Percentiles rank a stretch among this genome's conserved stretches.
phyloP scores from a whole-genome alignment of 2,113 vertebrate species.

The Scomber colias region DNA sequence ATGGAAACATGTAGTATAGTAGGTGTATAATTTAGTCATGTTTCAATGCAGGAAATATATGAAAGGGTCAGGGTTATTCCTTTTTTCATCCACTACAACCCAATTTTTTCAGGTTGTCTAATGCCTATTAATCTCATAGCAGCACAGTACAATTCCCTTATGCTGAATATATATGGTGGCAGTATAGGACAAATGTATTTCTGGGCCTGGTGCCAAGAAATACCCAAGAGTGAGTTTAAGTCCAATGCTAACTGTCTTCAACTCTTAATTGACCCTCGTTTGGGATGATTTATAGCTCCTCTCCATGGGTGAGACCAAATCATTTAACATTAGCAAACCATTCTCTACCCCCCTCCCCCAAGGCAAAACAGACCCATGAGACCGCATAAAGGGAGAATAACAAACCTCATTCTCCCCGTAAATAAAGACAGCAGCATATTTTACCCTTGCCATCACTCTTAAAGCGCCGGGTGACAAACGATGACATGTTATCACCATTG shows the following conservation, averaged over 20 bases:
- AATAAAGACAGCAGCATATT: conserved; percentile 68
- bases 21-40: too few species aligned
- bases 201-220: conserved; percentile 75
- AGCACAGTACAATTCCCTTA: conserved; percentile 16
- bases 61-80: too few species aligned
- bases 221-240: conserved; percentile 77
- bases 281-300: conserved; percentile 76
- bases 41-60: too few species aligned
- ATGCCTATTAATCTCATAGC: conserved; percentile 6
- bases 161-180: conserved; percentile 30
- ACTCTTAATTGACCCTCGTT: conserved; percentile 81
- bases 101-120: background rate
- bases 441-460: conserved; percentile 53
- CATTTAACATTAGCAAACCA: conserved; percentile 78
- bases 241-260: conserved; percentile 63
- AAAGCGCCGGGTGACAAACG: conserved; percentile 68
- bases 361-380: conserved; percentile 63
- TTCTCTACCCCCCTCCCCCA: conserved; percentile 58
- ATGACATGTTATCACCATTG: conserved; percentile 66
- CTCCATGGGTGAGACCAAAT: conserved; percentile 73
- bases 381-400: conserved; percentile 35
- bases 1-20: too few species aligned
- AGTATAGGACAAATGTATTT: conserved; percentile 67
- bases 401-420: conserved; percentile 45
- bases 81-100: too few species aligned